Base-by-base conservation (phyloP, 1,140 invertebrate genomes). In the Saccostrea glomerata region DNA sequence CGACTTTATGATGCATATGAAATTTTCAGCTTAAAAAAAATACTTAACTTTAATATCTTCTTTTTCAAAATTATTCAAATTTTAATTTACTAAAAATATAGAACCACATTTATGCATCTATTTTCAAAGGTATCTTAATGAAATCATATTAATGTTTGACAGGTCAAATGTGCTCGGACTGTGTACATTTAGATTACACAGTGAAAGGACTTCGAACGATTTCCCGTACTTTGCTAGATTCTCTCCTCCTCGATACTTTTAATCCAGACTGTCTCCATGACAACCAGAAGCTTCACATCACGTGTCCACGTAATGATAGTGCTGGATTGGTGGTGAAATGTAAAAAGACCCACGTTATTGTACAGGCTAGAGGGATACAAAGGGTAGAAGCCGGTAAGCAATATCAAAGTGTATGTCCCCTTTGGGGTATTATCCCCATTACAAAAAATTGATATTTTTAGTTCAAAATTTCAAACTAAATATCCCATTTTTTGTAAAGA, bases 271-370 rank as follows among this genome's bases (percentile, higher is more conserved):
- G 70, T 77, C 70, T 77, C 70, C 70, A 30, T 25, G 70, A 77
- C 70, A 77, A 36, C 30, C 70, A 25, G 70, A 25, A 77, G 12
- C 23, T 36, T 30, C 70, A 77, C 25, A 30, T 77, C 25, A 30
- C 25, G 23, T 77, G 70, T 77, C 25, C 70, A 7, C 70, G 13
- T 13, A 36, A 77, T 23, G 66, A 25, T 5, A 77, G 30, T 36
- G 23, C 70, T 25, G 70, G 11, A 40, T 15, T 77, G 70, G 70
- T 77, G 70, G 70, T 77, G 25, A 77, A 77, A 36, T 77, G 70
- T 30, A 77, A 77, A 36, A 77, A 77, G 70, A 77, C 70, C 23
- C 70, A 77, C 15, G 70, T 77, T 77, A 36, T 77, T 25, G 70
- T 77, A 13, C 70, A 77, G 70, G 70, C 70, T 12, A 23, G 25